Evolutionary conservation across 1,140 invertebrate species (phyloP).

Genomic region (Lepidurus arcticus): DNA sequence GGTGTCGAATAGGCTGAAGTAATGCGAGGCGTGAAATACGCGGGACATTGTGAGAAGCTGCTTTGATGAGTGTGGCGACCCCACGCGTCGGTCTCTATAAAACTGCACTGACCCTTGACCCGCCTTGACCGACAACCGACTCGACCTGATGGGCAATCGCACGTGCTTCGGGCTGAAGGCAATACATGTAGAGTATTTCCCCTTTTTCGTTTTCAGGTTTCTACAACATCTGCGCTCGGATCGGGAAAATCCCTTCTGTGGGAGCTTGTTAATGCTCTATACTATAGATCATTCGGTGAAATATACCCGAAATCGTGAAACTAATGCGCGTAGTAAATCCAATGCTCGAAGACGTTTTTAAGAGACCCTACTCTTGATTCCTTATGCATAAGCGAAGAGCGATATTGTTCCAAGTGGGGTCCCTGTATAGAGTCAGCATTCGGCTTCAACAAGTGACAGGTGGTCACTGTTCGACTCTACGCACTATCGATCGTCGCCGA

Average conservation of each 20-base stretch:
- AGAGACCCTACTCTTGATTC: not conserved
- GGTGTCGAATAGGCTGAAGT: not conserved
- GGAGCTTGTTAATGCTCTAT: not conserved
- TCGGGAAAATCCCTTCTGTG: not conserved
- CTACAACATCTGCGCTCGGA: not conserved
- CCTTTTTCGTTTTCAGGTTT: not conserved
- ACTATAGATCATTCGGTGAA: not conserved
- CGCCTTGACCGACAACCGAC: not conserved
- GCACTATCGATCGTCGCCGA: not conserved
- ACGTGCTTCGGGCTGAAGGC: not conserved
- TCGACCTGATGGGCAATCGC: conserved; percentile 13
- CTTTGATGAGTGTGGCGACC: conserved; percentile 11
- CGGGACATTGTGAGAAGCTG: not conserved
- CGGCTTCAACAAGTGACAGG: conserved; percentile 14
- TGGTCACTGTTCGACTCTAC: not conserved
- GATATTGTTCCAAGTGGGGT: not conserved
- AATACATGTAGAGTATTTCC: not conserved
- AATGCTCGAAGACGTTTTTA: not conserved
- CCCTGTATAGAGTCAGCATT: not conserved
- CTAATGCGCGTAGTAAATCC: not conserved
- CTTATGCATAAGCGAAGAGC: not conserved
- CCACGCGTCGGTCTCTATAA: not conserved
- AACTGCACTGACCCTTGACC: not conserved
- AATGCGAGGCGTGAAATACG: conserved; percentile 4
- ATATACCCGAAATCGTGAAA: not conserved